Base-by-base conservation (phyloP, 2,888 invertebrate genomes). In the Entomobrya proxima region DNA sequence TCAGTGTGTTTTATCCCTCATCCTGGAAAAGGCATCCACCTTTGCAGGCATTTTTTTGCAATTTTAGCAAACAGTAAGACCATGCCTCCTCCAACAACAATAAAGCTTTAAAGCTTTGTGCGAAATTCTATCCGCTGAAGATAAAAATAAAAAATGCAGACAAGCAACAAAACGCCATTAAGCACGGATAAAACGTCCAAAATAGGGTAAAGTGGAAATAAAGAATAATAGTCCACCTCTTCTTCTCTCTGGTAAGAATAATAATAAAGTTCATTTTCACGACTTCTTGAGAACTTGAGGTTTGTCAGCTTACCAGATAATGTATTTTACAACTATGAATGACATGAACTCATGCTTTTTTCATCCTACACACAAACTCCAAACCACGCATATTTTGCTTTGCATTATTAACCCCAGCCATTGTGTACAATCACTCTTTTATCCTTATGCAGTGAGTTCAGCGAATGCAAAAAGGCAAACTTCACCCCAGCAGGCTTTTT, bases 301-400 rank as follows among this genome's bases (percentile, higher is more conserved):
- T 69, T 69, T 72, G 72, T 72, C 72, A 72, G 72, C 72, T 72
- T 21, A 37, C 67, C 35, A 32, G 37, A 67, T 67, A 37, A 67
- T 67, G 67, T 21, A 67, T 24, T 40, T 21, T 67, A 67, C 35
- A 30, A 58, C 6, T 30, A 67, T 21, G 67, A 67, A 37, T 40
- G 67, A 67, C 37, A 37, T 67, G 67, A 67, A 67, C 67, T 67
- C 67, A 67, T 67, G 67, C 67, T 21, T 64, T 78, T 78, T 78
- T 44, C 78, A n/a, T 78, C 78, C 78, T 78, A 78, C 78, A 78
- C 78, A 77, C 37, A 37, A 67, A 67, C 21, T 67, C 40, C 11
- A 78, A 37, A 52, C 74, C 74, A 74, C 74, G 50, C 74, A 74
- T 50, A 37, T 24, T 37, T 13, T 21, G n/a, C 50, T 30, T 15